These are phyloP conservation scores for Clarias laeviceps DNA, from an alignment of 2,797 vertebrate genomes.

Conservation along the genomic window DNA sequence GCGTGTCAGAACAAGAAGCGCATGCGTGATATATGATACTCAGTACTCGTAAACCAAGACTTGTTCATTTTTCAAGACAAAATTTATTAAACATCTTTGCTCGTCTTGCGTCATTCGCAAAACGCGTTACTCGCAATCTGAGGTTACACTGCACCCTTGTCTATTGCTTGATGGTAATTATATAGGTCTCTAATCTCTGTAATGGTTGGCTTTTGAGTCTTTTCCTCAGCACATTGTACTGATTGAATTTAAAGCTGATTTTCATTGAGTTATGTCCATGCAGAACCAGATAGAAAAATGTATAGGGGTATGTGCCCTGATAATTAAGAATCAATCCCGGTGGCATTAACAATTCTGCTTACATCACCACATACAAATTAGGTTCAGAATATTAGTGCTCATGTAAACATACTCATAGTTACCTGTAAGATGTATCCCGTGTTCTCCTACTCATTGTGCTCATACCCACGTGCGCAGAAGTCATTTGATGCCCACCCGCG, in stretches of 20 bases:
- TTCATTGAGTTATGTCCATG: background rate
- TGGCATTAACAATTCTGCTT: background rate
- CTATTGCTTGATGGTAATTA: background rate
- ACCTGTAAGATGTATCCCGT: background rate
- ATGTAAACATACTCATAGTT: background rate
- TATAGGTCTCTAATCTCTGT: background rate
- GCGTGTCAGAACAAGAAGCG: no score
- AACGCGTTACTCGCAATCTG: no score
- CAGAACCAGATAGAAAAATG: background rate
- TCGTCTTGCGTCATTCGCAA: no score
- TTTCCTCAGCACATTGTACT: background rate
- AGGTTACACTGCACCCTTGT: background rate
- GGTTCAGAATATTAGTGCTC: background rate
- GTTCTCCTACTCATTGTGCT: background rate
- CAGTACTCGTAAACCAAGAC: no score
- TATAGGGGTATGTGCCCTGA: background rate
- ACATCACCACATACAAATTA: background rate
- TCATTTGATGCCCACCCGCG: conserved; percentile 97
- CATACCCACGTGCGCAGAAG: conserved; percentile 75
- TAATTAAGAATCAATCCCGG: background rate
- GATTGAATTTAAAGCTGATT: background rate
- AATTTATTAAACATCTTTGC: no score
- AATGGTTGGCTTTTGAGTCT: background rate
- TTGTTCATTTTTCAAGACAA: no score
- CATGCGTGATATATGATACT: no score